A percentile compares a stretch with the other conserved stretches of the same genome.
Conservation (phyloP, 2,888 invertebrate genomes). For the Eupithecia insigniata region DNA sequence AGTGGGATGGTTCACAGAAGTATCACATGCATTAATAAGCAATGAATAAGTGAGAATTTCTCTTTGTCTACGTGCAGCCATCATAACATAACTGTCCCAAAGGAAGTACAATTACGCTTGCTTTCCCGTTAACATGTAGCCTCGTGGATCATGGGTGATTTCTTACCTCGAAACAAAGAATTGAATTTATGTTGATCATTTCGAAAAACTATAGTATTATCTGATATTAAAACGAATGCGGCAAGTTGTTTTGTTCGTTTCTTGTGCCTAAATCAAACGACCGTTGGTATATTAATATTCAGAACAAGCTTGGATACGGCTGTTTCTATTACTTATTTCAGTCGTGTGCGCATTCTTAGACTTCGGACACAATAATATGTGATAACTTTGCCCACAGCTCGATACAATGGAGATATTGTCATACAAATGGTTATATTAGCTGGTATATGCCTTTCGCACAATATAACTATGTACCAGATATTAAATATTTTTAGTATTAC, state of each 20-base stretch:
- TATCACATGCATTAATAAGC: constrained; percentile 57
- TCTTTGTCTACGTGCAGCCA: constrained; percentile 60
- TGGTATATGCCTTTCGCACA: constrained; percentile 13
- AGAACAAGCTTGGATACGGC: constrained; percentile 38
- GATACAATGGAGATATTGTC: constrained; percentile 57
- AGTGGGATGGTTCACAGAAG: constrained; percentile 49
- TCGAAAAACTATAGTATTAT: not conserved
- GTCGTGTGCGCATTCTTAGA: constrained; percentile 46
- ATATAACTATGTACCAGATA: not conserved
- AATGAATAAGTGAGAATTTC: constrained; percentile 66
- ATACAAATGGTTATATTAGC: constrained; percentile 49
- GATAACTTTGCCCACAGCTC: constrained; percentile 52
- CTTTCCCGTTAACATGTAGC: constrained; percentile 66
- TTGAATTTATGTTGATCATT: not conserved
- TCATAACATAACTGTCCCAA: constrained; percentile 66
- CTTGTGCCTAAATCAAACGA: constrained; percentile 29
- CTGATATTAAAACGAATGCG: not conserved
- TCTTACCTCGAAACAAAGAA: not conserved
- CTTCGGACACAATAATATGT: constrained; percentile 55
- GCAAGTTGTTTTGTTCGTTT: not conserved
- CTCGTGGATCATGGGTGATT: constrained; percentile 18
- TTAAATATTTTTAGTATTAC: not conserved
- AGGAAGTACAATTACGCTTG: constrained; percentile 71
- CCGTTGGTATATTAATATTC: constrained; percentile 51
- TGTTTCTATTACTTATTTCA: constrained; percentile 53